Base-by-base conservation (phyloP, 37 sponge, comb jelly and placozoan species). In the Amphimedon queenslandica region DNA sequence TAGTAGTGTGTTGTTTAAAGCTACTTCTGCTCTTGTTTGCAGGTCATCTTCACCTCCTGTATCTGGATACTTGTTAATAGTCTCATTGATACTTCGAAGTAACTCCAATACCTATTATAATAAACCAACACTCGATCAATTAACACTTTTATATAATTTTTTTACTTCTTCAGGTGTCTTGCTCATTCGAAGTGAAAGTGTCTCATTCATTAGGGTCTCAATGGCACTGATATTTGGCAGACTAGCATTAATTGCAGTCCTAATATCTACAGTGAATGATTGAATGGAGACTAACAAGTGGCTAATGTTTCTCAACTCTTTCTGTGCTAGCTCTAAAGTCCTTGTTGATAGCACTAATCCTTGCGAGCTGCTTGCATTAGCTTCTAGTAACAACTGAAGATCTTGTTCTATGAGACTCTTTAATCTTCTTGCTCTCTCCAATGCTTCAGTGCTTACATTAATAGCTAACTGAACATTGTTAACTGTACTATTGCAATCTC, bases 201-300 rank as follows among this genome's bases (percentile, higher is more conserved):
- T 86, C 70, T 72, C 42, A 23, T 76, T 69, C 67, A 67, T 69
- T 3, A 74, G 31, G 1, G 21, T 36, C 34, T 55, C 80, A 53
- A 86, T 86, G 30, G 55, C 47, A 28, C 67, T 56, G 0, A 73
- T 63, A 68, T 73, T 51, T 33, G 58, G 29, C n/a, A n/a, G n/a
- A n/a, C n/a, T n/a, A n/a, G n/a, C n/a, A n/a, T n/a, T n/a, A 24
- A 71, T 56, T 11, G 57, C 57, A 1, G 6, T 28, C n/a, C n/a
- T n/a, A n/a, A n/a, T n/a, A n/a, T n/a, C n/a, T n/a, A n/a, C n/a
- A n/a, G n/a, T n/a, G n/a, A n/a, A n/a, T n/a, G n/a, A n/a, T n/a
- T n/a, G n/a, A n/a, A n/a, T n/a, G n/a, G n/a, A n/a, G n/a, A n/a
- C n/a, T n/a, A n/a, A n/a, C n/a, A n/a, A n/a, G n/a, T n/a, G n/a